Evolutionary conservation across 2,797 vertebrate species (phyloP).

Genomic region (Acanthurus leucopareius): DNA sequence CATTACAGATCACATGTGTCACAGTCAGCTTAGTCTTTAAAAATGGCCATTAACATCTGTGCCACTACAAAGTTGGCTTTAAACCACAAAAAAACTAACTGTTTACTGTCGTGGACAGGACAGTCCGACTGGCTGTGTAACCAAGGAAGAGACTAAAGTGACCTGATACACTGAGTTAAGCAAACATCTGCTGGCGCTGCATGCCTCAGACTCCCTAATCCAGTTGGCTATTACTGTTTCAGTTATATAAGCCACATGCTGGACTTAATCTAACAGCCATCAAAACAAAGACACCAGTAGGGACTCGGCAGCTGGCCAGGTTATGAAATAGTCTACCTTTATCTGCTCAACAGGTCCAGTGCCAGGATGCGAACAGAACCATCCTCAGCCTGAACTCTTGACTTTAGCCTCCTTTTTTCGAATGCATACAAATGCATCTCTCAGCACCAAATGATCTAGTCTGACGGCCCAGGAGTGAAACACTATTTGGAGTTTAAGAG

Average conservation of each 20-base stretch:
- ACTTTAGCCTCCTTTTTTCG: background rate
- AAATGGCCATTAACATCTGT: background rate
- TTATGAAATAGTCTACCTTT: conserved; percentile 38
- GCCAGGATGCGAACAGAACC: background rate
- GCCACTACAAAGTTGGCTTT: background rate
- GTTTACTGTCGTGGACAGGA: conserved; percentile 23
- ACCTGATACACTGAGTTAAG: conserved; percentile 57
- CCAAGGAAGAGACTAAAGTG: conserved; percentile 55
- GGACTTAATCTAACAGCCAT: conserved; percentile 59
- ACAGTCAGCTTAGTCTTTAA: background rate
- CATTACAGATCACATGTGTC: too few species aligned
- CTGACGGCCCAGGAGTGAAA: background rate
- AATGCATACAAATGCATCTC: background rate
- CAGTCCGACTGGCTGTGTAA: conserved; percentile 56
- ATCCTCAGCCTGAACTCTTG: background rate
- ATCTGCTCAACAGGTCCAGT: conserved; percentile 7
- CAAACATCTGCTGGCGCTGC: conserved; percentile 76
- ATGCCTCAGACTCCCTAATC: conserved; percentile 75
- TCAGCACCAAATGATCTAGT: background rate
- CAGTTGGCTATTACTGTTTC: conserved; percentile 62
- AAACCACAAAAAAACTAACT: conserved; percentile 13
- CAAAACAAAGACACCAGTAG: conserved; percentile 52
- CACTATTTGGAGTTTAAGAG: background rate
- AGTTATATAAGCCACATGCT: conserved; percentile 74
- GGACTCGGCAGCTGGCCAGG: conserved; percentile 32